Percentiles rank a stretch among this genome's conserved stretches.
phyloP scores from a whole-genome alignment of 1,140 invertebrate species.

The Heliconius hewitsoni region DNA sequence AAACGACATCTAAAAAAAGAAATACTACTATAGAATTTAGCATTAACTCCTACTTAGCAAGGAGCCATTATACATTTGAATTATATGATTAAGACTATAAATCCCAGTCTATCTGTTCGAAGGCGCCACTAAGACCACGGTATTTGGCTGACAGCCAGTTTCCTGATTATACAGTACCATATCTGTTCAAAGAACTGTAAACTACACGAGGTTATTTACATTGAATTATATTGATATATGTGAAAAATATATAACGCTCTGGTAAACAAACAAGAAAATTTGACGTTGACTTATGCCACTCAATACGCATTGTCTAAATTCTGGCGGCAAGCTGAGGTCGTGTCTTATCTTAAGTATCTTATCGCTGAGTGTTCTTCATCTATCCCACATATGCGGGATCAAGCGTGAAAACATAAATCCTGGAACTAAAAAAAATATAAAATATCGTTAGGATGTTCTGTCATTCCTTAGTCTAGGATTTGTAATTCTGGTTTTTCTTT shows the following conservation, averaged over 20 bases:
- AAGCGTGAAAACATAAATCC: no score
- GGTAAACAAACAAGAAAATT: no score
- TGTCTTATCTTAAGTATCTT: no score
- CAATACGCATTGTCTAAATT: no score
- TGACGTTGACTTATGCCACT: no score
- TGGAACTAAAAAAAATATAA: no score
- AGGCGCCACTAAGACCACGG: constrained; percentile 7
- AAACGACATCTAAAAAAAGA: neutral
- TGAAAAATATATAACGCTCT: neutral
- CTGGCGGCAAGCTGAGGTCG: no score
- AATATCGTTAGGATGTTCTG: no score
- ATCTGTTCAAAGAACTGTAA: constrained; percentile 1
- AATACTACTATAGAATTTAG: neutral
- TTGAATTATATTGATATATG: neutral
- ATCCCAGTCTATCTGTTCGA: constrained; percentile 1
- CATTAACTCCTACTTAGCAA: neutral
- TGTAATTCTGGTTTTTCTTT: no score
- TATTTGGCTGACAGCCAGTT: constrained; percentile 5
- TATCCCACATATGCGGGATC: neutral
- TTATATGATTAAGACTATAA: neutral
- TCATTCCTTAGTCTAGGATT: no score
- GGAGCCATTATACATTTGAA: neutral
- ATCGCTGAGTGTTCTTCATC: neutral
- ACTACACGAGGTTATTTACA: constrained; percentile 2
- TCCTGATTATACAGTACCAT: constrained; percentile 8